Base-by-base conservation (phyloP, 2,113 vertebrate species). In the Austrofundulus limnaeus region DNA sequence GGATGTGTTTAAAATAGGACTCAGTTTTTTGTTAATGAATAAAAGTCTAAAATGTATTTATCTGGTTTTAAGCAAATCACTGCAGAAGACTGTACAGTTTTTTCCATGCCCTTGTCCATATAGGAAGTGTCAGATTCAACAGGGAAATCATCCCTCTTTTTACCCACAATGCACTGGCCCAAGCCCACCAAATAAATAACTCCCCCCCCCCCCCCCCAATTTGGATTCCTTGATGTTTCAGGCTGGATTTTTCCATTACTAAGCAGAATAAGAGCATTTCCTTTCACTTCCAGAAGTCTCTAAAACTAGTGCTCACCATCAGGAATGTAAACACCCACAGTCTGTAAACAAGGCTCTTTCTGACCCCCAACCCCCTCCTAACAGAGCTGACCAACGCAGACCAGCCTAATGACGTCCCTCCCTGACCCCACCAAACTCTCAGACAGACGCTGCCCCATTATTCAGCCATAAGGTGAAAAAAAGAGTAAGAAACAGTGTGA, bases 251-350 rank as follows among this genome's bases (percentile, higher is more conserved):
- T 92, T 91, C 90, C 88, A 92, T 91, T 85, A 90, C 84, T 86
- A 84, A 89, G 85, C 86, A 91, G 84, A 91, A 92, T 87, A 88
- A 85, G 84, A 90, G 87, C 83, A 86, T 90, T 89, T 92, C 88
- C 87, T 89, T 91, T 91, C 83, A 90, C 87, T 86, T 85, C 84
- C 80, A 89, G 83, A 86, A 89, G 87, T 78, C 80, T 86, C 89
- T 86, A 84, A 91, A 89, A 87, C 88, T 88, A 83, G 85, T 71
- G 76, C 88, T 90, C 76, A 81, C 85, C 87, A 88, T 83, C 84
- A 89, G 91, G 90, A 92, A 92, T 93, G 92, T 93, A 93, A 92
- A 93, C 92, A 92, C 82, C 83, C 66, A 60, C 85, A 83, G 87
- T 90, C 90, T 92, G 90, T 93, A 93, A 93, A 93, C 91, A 92